These are phyloP conservation scores for Meta bourneti DNA, from an alignment of 2,888 invertebrate genomes.

Conservation along the genomic window DNA sequence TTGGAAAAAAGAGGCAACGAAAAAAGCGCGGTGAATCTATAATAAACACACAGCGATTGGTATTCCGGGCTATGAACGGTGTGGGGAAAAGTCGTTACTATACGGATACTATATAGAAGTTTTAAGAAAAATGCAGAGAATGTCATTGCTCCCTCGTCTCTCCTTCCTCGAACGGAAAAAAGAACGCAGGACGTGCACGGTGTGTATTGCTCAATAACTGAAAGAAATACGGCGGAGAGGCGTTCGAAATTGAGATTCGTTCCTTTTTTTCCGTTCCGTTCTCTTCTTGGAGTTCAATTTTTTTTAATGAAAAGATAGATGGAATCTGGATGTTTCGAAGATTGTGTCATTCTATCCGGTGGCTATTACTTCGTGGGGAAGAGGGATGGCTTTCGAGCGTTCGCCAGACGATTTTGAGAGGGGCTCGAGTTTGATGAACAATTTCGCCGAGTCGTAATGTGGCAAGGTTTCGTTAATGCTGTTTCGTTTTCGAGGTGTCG, in stretches of 20 bases:
- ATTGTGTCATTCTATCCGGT: slow-evolving; percentile 38
- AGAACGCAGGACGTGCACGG: slow-evolving; percentile 54
- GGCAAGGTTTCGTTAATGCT: slow-evolving; percentile 11
- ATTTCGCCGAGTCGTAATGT: slow-evolving; percentile 32
- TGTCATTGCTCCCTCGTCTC: slow-evolving; percentile 23
- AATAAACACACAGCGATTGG: slow-evolving; percentile 49
- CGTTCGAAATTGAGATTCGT: slow-evolving; percentile 45
- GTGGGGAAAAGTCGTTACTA: slow-evolving; percentile 43
- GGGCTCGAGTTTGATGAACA: slow-evolving; percentile 22
- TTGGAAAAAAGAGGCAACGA: neutral
- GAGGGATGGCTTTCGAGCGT: slow-evolving; percentile 35
- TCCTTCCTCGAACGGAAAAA: slow-evolving; percentile 20
- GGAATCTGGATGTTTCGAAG: slow-evolving; percentile 27
- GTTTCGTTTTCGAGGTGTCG: too few relatives aligned
- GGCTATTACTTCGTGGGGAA: slow-evolving; percentile 41
- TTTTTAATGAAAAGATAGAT: slow-evolving; percentile 33
- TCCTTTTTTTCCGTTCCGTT: slow-evolving; percentile 6
- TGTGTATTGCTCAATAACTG: slow-evolving; percentile 61
- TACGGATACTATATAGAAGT: neutral
- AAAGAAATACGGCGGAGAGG: slow-evolving; percentile 37
- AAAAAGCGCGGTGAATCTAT: slow-evolving; percentile 17
- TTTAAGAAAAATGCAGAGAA: slow-evolving; percentile 54
- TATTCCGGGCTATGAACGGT: slow-evolving; percentile 38
- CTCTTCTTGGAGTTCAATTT: neutral
- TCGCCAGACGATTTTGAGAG: slow-evolving; percentile 45